phyloP scores from a whole-genome alignment of 2,888 invertebrate genomes.

The Rhingia campestris region DNA sequence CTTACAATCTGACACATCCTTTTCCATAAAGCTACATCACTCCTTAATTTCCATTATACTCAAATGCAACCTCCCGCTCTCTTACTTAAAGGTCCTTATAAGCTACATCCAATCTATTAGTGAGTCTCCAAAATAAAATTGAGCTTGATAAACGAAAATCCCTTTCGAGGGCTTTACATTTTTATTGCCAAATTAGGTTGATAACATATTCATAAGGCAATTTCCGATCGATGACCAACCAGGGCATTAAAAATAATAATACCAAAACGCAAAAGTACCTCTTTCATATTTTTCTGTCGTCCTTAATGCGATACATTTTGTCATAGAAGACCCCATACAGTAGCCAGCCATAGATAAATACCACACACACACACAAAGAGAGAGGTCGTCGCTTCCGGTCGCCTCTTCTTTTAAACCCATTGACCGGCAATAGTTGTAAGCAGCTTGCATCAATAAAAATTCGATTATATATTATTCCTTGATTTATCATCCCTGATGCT shows the following conservation, averaged over 20 bases:
- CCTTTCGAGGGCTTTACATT: constrained; percentile 61
- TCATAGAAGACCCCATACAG: constrained; percentile 14
- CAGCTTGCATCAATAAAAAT: constrained; percentile 83
- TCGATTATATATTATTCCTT: constrained; percentile 80
- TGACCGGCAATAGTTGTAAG: constrained; percentile 77
- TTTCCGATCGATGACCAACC: constrained; percentile 73
- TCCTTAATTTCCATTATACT: too few relatives aligned
- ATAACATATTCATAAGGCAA: constrained; percentile 74
- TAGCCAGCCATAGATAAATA: neutral
- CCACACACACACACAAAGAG: constrained; percentile 22
- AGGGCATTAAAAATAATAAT: constrained; percentile 71
- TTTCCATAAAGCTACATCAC: too few relatives aligned
- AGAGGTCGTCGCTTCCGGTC: constrained; percentile 43
- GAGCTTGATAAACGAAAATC: constrained; percentile 49
- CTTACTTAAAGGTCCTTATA: too few relatives aligned
- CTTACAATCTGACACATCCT: too few relatives aligned
- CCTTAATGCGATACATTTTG: constrained; percentile 41
- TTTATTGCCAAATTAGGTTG: constrained; percentile 72
- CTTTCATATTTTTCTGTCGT: neutral
- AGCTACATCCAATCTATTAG: constrained; percentile 27
- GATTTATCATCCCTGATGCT: constrained; percentile 68
- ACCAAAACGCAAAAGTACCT: constrained; percentile 57
- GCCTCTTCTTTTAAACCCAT: constrained; percentile 57
- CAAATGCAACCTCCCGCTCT: too few relatives aligned
- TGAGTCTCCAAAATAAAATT: constrained; percentile 31